Conservation (phyloP, 2,888 invertebrate species). For the Strigamia maritima region DNA sequence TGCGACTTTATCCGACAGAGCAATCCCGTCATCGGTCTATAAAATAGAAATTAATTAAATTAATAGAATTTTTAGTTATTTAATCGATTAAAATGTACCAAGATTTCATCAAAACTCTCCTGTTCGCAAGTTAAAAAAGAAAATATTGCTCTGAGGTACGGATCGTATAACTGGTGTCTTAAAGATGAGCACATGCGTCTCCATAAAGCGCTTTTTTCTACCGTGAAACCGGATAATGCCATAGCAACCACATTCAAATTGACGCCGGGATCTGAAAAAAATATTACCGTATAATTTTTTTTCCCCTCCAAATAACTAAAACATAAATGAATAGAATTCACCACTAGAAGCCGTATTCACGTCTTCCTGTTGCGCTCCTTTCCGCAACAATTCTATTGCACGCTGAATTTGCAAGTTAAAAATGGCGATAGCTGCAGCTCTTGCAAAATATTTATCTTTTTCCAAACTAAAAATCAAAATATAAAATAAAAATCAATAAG, state of each 20-base stretch:
- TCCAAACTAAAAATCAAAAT: slow-evolving; percentile 54
- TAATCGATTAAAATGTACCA: slow-evolving; percentile 58
- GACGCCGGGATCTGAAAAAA: slow-evolving; percentile 38
- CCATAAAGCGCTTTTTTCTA: slow-evolving; percentile 78
- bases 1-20: slow-evolving; percentile 83
- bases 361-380: slow-evolving; percentile 57
- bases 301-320: no score
- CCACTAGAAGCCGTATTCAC: not conserved
- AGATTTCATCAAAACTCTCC: slow-evolving; percentile 69
- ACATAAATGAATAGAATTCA: not conserved
- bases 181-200: slow-evolving; percentile 69
- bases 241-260: slow-evolving; percentile 67
- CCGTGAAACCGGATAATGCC: slow-evolving; percentile 72
- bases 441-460: slow-evolving; percentile 64
- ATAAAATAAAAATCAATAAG: not conserved
- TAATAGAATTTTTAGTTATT: not conserved
- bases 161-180: slow-evolving; percentile 75
- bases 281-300: no score
- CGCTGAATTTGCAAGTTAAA: slow-evolving; percentile 80
- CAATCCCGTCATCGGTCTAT: slow-evolving; percentile 77
- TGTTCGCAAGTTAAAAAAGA: slow-evolving; percentile 80
- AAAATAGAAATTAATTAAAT: slow-evolving; percentile 45
- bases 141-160: slow-evolving; percentile 86
- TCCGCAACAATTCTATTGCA: slow-evolving; percentile 80
- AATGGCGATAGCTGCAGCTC: slow-evolving; percentile 86